Evolutionary conservation across 2,113 vertebrate species (phyloP), one percentile per base, ranked within the genome.

Genomic region (Myxocyprinus asiaticus): DNA sequence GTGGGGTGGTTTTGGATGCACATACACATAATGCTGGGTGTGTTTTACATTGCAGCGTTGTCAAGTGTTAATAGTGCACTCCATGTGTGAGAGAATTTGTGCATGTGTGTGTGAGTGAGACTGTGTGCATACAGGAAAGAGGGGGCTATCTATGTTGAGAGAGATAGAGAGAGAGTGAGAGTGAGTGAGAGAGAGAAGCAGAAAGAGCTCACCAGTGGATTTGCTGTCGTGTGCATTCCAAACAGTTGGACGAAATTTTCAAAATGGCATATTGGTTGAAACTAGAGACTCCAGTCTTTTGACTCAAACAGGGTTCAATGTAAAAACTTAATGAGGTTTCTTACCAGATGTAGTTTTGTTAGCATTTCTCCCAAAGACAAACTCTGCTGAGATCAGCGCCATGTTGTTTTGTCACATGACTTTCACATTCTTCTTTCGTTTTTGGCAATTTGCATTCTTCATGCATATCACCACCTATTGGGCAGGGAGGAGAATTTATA

Each of bases 21-120:
- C 44, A 62, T 15, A 59, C 17, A 0, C 47, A 10, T 47, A 62
- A 9, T 53, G 2, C 17, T 6, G 4, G 6, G 14, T 73, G 55
- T 73, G 70, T 22, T 73, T 61, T 48, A 61, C 51, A 58, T 75
- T 64, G 59, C 44, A 64, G 51, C 9, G 43, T 56, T 73, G 45
- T 75, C 59, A 64, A 50, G 45, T 63, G 58, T 63, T 47, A 61
- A 75, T 75, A 75, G 45, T 48, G 56, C 71, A 73, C 70, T 59
- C 56, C n/a, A 55, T 62, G 44, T 42, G 6, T 15, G 43, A 71
- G 43, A 56, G 22, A 56, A 51, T 51, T 70, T 83, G 83, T 88
- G 87, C 87, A 81, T 85, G 55, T 73, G 81, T 12, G 15, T n/a
- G 43, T 11, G 42, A 22, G 22, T 15, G 77, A 58, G 64, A 43